Percentiles rank a stretch among this genome's conserved stretches.
Conservation (phyloP, 1,140 invertebrate species). For the Alviniconcha marisindica region DNA sequence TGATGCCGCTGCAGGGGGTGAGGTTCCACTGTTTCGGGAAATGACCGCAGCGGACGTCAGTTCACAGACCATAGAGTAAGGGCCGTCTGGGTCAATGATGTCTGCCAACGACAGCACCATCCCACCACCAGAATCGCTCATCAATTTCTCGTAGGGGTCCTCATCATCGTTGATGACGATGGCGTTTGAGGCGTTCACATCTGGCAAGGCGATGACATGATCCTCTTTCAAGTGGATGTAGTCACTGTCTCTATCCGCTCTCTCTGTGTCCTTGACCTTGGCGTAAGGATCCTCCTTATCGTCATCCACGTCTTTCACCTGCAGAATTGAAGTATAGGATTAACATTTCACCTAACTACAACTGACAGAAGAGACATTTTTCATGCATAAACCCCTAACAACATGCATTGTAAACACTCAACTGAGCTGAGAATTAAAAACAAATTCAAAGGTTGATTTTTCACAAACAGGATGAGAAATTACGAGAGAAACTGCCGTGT, state of each 20-base stretch:
- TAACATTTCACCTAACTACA: no score
- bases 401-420: no score
- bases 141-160: slow-evolving; percentile 47
- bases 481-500: no score
- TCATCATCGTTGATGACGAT: slow-evolving; percentile 51
- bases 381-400: no score
- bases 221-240: slow-evolving; percentile 40
- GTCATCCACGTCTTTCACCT: slow-evolving; percentile 48
- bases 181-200: slow-evolving; percentile 1
- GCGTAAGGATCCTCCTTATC: slow-evolving; percentile 58
- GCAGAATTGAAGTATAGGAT: slow-evolving; percentile 25
- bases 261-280: slow-evolving; percentile 57
- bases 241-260: slow-evolving; percentile 33
- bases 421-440: no score
- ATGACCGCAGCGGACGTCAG: slow-evolving; percentile 15
- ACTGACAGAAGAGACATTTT: no score
- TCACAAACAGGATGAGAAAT: no score
- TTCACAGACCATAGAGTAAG: slow-evolving; percentile 48
- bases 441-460: no score
- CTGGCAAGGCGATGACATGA: slow-evolving; percentile 13
- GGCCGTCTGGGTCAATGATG: slow-evolving; percentile 44
- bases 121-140: slow-evolving; percentile 17
- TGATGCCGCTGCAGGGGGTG: background rate
- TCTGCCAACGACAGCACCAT: background rate
- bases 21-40: background rate